Base-by-base conservation (phyloP, 1,140 invertebrate genomes). In the Bombus haemorrhoidalis region DNA sequence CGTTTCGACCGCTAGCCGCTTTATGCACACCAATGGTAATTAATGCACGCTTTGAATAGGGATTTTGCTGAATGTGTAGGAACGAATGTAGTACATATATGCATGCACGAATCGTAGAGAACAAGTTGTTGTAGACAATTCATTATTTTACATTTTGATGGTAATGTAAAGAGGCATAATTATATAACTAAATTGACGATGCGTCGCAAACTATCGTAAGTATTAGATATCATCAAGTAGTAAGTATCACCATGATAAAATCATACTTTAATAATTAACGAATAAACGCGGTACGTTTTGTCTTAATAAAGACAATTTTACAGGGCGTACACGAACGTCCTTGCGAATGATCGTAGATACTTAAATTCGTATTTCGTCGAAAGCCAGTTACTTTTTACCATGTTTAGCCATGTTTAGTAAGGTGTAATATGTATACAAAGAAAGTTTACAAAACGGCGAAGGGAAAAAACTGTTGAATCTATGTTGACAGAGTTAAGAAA, bases 11-110 rank as follows among this genome's bases (percentile, higher is more conserved):
- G 81, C 69, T 74, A 68, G 68, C 66, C 72, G 87, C 86, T 91
- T 88, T 88, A 87, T 87, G 83, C 86, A 81, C 78, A 74, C 86
- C 66, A 89, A 68, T 86, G 88, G 72, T 91, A 91, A 92, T 92
- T 92, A 91, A 91, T 91, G 86, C 83, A 87, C 83, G 84, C 76
- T 85, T 72, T 89, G 76, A 89, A 89, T 88, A 81, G 87, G 75
- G 71, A 78, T 66, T 81, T 85, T 41, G 39, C 59, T 81, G 86
- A 71, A 39, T 74, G 37, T n/a, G 37, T 74, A 43, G 32, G 6
- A 41, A 32, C 75, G 18, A 57, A 62, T 57, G 41, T 79, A 69
- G 47, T 53, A 59, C 64, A n/a, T 81, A 69, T 59, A 80, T 80
- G 57, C 64, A 76, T 57, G 47, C 59, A n/a, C 82, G 71, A 76